Percentiles rank a stretch among this genome's conserved stretches.
Conservation (phyloP, 2,888 invertebrate species). For the Andrena camellia region DNA sequence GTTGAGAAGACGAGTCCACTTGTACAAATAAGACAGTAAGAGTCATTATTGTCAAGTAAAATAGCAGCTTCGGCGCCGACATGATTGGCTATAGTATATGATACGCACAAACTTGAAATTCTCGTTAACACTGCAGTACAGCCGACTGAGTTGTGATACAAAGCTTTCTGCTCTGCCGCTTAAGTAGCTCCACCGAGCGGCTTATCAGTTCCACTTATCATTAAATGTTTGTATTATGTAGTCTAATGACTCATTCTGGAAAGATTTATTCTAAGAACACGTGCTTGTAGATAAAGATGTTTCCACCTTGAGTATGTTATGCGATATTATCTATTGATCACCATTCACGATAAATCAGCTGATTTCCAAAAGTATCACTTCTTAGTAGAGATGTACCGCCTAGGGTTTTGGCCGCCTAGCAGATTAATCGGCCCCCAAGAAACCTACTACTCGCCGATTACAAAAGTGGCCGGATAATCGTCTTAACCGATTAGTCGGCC, state of each 20-base stretch:
- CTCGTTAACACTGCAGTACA: not conserved
- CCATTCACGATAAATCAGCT: not conserved
- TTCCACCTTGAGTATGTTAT: constrained; percentile 2
- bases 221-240: not conserved
- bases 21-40: constrained; percentile 32
- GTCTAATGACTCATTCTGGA: constrained; percentile 33
- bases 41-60: constrained; percentile 34
- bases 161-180: constrained; percentile 9
- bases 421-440: no score
- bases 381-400: no score
- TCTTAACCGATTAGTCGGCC: no score
- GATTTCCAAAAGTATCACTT: not conserved
- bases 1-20: constrained; percentile 30
- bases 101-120: not conserved
- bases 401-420: no score
- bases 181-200: constrained; percentile 52
- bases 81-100: constrained; percentile 31
- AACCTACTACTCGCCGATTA: no score
- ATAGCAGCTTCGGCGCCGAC: constrained; percentile 34
- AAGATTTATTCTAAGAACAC: constrained; percentile 59
- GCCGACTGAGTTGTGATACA: constrained; percentile 10
- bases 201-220: constrained; percentile 66
- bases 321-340: constrained; percentile 17
- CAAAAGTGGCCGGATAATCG: no score
- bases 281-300: not conserved